Conservation (phyloP, 1,140 invertebrate species). For the Drosophila bifasciata region DNA sequence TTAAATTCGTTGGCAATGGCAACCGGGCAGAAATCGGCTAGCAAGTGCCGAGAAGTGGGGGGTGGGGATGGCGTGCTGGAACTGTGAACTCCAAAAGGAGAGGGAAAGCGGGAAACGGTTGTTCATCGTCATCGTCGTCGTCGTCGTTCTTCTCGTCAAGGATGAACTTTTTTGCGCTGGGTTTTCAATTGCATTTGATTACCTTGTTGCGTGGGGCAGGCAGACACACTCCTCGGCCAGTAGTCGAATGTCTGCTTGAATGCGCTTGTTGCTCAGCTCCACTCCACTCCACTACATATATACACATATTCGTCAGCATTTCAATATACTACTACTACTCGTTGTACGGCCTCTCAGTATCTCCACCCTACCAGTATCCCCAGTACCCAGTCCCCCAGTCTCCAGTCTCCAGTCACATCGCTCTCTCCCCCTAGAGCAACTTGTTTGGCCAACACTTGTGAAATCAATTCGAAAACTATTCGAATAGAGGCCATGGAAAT, state of each 20-base stretch:
- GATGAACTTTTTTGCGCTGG: constrained; percentile 69
- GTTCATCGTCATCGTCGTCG: constrained; percentile 24
- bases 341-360: constrained; percentile 1
- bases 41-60: not conserved
- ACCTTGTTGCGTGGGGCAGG: constrained; percentile 71
- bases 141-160: constrained; percentile 5
- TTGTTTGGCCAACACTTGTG: constrained; percentile 73
- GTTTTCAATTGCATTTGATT: constrained; percentile 81
- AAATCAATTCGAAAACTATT: constrained; percentile 72
- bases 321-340: no score
- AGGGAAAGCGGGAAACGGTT: constrained; percentile 23
- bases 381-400: no score
- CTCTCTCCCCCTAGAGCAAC: constrained; percentile 31
- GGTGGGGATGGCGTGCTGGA: not conserved
- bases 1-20: constrained; percentile 80
- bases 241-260: constrained; percentile 15
- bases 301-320: no score
- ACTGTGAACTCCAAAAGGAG: not conserved
- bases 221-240: constrained; percentile 16
- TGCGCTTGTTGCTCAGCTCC: constrained; percentile 34
- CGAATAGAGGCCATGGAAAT: constrained; percentile 26
- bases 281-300: not conserved
- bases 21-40: constrained; percentile 67
- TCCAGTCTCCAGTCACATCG: no score
- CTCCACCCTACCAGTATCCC: no score